phyloP scores from a whole-genome alignment of 2,113 vertebrate species.

The Psittacus erithacus region DNA sequence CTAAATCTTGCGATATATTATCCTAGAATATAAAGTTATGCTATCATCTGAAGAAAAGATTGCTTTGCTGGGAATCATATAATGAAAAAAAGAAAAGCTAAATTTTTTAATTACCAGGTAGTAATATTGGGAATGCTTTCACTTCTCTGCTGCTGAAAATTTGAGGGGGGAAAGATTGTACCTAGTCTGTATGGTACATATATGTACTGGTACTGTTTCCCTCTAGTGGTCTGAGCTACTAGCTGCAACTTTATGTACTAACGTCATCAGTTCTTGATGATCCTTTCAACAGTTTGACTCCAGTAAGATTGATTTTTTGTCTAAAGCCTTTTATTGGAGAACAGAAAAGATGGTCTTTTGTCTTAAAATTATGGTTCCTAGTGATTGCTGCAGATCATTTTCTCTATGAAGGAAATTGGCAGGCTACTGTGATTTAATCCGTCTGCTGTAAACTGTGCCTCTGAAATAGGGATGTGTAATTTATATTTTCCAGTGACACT shows the following conservation, averaged over 20 bases:
- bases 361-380: not conserved
- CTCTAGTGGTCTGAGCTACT: slow-evolving; percentile 7
- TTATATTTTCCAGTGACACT: not conserved
- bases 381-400: not conserved
- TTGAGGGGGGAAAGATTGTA: not conserved
- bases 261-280: not conserved
- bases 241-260: not conserved
- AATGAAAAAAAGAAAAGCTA: not conserved
- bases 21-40: not conserved
- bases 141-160: not conserved
- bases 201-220: not conserved
- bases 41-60: not conserved
- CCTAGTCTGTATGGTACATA: not conserved
- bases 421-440: not conserved
- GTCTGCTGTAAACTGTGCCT: not conserved
- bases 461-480: not conserved
- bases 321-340: not conserved
- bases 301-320: not conserved
- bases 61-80: not conserved
- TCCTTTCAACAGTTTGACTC: not conserved
- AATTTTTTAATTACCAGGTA: not conserved
- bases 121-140: not conserved
- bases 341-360: not conserved
- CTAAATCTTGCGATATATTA: not conserved
- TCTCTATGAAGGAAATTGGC: not conserved